Conservation (phyloP, 2,888 invertebrate species). For the Scrobipalpa costella region DNA sequence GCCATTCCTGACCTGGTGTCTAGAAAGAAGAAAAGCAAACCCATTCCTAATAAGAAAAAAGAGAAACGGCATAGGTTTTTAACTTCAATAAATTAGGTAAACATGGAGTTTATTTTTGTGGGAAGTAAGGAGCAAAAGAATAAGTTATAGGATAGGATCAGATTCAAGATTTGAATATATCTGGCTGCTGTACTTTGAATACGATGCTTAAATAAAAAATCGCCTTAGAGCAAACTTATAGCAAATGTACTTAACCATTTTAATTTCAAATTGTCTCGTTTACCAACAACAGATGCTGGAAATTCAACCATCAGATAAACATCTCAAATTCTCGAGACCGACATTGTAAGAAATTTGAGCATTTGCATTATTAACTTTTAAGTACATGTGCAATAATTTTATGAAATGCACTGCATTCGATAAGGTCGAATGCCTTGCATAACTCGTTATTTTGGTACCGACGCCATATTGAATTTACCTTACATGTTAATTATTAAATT, state of each 20-base stretch:
- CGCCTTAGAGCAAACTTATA: too few species aligned
- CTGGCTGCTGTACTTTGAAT: not conserved
- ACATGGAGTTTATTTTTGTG: too few species aligned
- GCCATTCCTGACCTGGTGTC: too few species aligned
- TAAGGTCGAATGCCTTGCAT: conserved; percentile 30
- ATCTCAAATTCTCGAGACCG: not conserved
- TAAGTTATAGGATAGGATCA: not conserved
- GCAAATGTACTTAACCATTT: too few species aligned
- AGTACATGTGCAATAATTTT: conserved; percentile 21
- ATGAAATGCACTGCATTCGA: conserved; percentile 5
- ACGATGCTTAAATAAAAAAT: not conserved
- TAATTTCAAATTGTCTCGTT: too few species aligned
- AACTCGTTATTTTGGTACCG: conserved; percentile 25
- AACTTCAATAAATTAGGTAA: too few species aligned
- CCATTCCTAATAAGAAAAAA: too few species aligned
- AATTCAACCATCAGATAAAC: not conserved
- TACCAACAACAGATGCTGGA: too few species aligned
- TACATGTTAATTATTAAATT: conserved; percentile 28
- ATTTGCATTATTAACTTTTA: conserved; percentile 8
- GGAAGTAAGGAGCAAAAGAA: too few species aligned
- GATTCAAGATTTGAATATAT: not conserved
- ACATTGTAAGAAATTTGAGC: too few species aligned
- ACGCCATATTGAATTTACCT: conserved; percentile 24
- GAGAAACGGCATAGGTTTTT: too few species aligned
- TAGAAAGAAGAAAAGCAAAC: too few species aligned